Evolutionary conservation across 2,888 invertebrate species (phyloP), one percentile per base, ranked within the genome.

Genomic region (Panopea generosa): DNA sequence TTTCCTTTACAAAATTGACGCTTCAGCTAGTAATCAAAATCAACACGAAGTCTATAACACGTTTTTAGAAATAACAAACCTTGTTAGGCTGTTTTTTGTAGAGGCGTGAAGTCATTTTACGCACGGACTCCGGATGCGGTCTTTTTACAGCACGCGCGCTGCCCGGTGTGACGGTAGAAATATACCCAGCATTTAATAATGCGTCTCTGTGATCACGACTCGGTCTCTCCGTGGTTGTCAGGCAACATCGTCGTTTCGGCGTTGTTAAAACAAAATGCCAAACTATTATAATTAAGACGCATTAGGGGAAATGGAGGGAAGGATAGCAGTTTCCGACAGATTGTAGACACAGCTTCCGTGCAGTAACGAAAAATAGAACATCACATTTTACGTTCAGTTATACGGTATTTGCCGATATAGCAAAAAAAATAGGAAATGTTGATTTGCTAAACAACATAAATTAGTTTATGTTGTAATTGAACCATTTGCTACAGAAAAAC

Each of bases 131-230:
- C 52, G 66, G 49, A 73, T 60, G 74, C 38, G 63, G 59, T 57
- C 57, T 56, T 67, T 67, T 61, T 52, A 49, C 56, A 72, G 65
- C 77, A 72, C 77, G 68, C 77, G 68, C 66, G 68, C 29, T 73
- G 62, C 77, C 77, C 77, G 77, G 77, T 77, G 77, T 38, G 77
- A 55, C 65, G 63, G 77, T 77, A 77, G 72, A 77, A 77, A 77
- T 72, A 77, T 77, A 77, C 77, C 72, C 77, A 77, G 77, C 77
- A 77, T 49, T 72, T 77, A 77, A 77, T 77, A 43, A 62, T 43
- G 61, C 69, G 67, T 57, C 62, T 55, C 33, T 55, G 72, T 24
- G 72, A 66, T 66, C 60, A 27, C 38, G 75, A 67, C 71, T 66
- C 69, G 29, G 56, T 50, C 63, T 63, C 72, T 65, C 66, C 53